Conservation (phyloP, 2,113 vertebrate species). For the Hypomesus transpacificus region DNA sequence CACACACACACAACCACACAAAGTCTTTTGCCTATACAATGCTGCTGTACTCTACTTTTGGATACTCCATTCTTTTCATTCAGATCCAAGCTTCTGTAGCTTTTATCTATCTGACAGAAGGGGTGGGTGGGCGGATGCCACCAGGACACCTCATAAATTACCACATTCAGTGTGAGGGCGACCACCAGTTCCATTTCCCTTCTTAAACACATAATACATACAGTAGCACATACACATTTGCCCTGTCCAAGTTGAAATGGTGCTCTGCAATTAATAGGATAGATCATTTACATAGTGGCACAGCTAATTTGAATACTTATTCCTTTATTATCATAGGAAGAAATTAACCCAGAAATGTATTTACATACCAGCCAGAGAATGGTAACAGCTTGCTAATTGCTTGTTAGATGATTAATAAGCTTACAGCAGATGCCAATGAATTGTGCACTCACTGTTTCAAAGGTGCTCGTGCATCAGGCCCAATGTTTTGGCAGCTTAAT, state of each 20-base stretch:
- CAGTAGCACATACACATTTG: conserved; percentile 49
- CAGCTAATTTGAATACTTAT: conserved; percentile 99
- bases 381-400: conserved; percentile 96
- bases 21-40: conserved; percentile 41
- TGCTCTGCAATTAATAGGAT: conserved; percentile 88
- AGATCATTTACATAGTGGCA: conserved; percentile 97
- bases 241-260: conserved; percentile 69
- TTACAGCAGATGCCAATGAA: conserved; percentile 99
- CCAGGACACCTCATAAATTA: conserved; percentile 69
- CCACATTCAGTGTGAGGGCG: conserved; percentile 65
- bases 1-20: conserved; percentile 12
- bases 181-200: conserved; percentile 72
- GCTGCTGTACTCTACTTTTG: conserved; percentile 19
- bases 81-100: conserved; percentile 50
- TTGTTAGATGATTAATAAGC: conserved; percentile 99
- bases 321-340: conserved; percentile 97
- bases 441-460: conserved; percentile 91
- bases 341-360: conserved; percentile 95
- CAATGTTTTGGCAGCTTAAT: conserved; percentile 94
- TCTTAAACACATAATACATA: conserved; percentile 50
- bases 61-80: conserved; percentile 36
- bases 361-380: conserved; percentile 87
- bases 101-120: conserved; percentile 66
- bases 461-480: conserved; percentile 89
- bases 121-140: conserved; percentile 48